Evolutionary conservation across 2,113 vertebrate genomes (phyloP), one percentile per base, ranked within the genome.

Genomic region (Syngnathus typhle): DNA sequence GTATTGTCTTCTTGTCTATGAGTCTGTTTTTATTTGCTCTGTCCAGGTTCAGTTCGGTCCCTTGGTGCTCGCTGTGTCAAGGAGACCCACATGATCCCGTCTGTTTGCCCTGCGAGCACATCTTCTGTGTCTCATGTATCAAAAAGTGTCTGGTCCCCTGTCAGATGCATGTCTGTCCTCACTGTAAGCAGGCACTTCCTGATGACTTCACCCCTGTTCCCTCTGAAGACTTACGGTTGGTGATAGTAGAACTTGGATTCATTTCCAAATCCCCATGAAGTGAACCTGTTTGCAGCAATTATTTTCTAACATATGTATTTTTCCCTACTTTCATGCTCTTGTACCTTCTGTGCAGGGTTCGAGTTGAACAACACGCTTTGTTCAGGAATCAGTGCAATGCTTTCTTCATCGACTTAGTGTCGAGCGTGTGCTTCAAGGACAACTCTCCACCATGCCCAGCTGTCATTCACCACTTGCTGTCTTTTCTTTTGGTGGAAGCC

Each of bases 401-500:
- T 1, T 99, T 99, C 90, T 99, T 99, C 72, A 89, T 99, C 6
- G 93, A 96, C 61, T 47, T 97, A 70, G 93, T 99, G 65, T 93
- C 96, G 10, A 92, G 88, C 69, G 75, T 98, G 88, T 98, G 96
- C 88, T 99, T 99, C 88, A 95, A 92, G 79, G 95, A 95, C 83
- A 94, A 94, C 1, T 54, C 87, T 0, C 94, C 96, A 0, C 96
- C 96, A 0, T 82, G 90, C 46, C 19, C 74, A 51, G 58, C 56
- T 0, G 92, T 98, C 73, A 92, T 96, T 19, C 23, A 72, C 5
- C 77, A 89, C 27, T 89, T 99, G 72, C 72, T 98, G 8, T 89
- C 87, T 0, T 82, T 95, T 41, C 92, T 99, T 0, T 94, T 98
- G 79, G 88, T 92, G 39, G 83, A 91, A 21, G 86, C 85, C 19